Evolutionary conservation across 2,888 invertebrate species (phyloP), one percentile per base, ranked within the genome.

Genomic region (Thelaira solivaga): DNA sequence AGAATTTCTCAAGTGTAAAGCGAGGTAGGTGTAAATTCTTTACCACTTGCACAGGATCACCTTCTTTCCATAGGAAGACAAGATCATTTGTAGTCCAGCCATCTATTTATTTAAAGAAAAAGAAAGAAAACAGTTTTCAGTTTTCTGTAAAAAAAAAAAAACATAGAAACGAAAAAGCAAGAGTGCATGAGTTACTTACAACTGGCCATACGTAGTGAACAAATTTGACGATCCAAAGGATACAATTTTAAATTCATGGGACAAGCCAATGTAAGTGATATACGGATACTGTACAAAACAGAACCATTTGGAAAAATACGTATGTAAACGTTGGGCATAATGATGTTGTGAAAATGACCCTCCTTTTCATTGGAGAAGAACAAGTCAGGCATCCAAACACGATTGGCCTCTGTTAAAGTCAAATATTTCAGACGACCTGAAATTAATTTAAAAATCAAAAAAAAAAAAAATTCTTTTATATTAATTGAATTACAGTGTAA

Each of bases 281-380:
- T 95, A 89, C 98, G 96, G 91, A 98, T 97, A 90, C 97, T 97
- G 92, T 98, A 98, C 81, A 98, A 92, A 83, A 98, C 97, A 82
- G 95, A 95, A 82, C 98, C 98, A 85, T 97, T 94, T 75, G 97
- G 96, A 90, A 97, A 97, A 88, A 98, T 97, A 83, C 98, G 92
- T 88, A 98, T 96, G 92, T 98, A 97, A 82, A 98, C 96, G 90
- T 98, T 98, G 80, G 97, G 97, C 96, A 97, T 97, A 89, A 97
- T 97, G 90, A 98, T 97, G 89, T 97, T 96, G 91, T 98, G 97
- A 89, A 98, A 96, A 89, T 97, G 97, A 65, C 98, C 98, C 88
- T 97, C 96, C 89, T 98, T 98, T 90, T 98, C 98, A 88, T 98
- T 98, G 71, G 97, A 95, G 91, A 98, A 98, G 92, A 98, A 98